A percentile compares a stretch with the other conserved stretches of the same genome.
Evolutionary conservation across 1,140 invertebrate species (phyloP).

Genomic region (Phortica variegata): DNA sequence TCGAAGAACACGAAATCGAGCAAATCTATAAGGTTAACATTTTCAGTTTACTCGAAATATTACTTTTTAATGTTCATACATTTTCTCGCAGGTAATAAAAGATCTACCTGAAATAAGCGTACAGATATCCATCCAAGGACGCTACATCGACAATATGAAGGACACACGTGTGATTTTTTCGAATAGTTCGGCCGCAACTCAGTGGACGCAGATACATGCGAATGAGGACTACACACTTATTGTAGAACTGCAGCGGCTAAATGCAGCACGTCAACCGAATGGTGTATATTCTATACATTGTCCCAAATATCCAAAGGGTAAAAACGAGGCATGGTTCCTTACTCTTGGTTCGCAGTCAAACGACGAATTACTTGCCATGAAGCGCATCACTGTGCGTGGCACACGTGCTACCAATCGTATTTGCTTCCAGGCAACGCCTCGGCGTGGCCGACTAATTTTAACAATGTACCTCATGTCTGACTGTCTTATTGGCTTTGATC

Average conservation of each 20-base stretch:
- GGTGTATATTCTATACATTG: conserved; percentile 66
- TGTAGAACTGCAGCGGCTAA: conserved; percentile 60
- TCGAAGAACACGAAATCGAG: conserved; percentile 62
- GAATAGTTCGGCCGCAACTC: conserved; percentile 1
- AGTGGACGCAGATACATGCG: conserved; percentile 66
- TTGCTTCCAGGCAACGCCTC: conserved; percentile 56
- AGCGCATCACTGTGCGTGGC: conserved; percentile 64
- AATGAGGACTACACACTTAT: conserved; percentile 73
- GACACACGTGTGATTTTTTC: conserved; percentile 30
- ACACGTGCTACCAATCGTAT: conserved; percentile 56
- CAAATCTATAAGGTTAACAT: conserved; percentile 61
- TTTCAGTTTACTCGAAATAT: not conserved
- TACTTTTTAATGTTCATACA: not conserved
- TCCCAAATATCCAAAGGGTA: conserved; percentile 86
- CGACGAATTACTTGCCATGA: conserved; percentile 83
- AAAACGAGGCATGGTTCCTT: conserved; percentile 95
- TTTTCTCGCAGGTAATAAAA: conserved; percentile 60
- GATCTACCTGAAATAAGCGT: conserved; percentile 66
- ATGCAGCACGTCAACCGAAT: conserved; percentile 54
- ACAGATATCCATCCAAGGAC: conserved; percentile 60
- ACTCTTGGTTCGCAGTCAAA: conserved; percentile 74
- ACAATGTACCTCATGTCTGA: conserved; percentile 91
- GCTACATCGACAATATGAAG: conserved; percentile 60
- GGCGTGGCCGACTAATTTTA: conserved; percentile 70
- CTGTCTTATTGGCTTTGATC: conserved; percentile 92